Conservation (phyloP, 1,140 invertebrate species). For the Lepidurus packardi region DNA sequence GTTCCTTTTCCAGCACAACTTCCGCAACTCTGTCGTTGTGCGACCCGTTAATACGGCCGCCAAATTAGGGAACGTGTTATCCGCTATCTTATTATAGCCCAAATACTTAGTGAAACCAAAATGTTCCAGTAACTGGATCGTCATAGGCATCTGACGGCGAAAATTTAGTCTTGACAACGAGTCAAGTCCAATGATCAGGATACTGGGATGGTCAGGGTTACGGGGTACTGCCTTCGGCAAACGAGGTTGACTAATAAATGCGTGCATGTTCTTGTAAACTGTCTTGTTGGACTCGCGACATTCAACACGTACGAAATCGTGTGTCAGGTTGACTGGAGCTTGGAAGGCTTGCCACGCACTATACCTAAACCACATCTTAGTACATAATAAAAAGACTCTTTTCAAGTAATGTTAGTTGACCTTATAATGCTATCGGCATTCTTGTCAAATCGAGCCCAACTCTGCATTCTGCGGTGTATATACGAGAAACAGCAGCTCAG, state of each 20-base stretch:
- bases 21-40: constrained; percentile 48
- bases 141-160: constrained; percentile 51
- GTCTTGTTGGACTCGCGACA: neutral
- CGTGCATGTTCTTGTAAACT: neutral
- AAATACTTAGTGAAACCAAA: neutral
- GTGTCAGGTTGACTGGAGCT: neutral
- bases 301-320: neutral
- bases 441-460: neutral
- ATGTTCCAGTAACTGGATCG: constrained; percentile 44
- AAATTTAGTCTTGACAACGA: constrained; percentile 55
- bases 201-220: constrained; percentile 33
- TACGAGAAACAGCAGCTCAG: neutral
- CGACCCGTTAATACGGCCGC: neutral
- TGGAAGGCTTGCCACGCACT: neutral
- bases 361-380: neutral
- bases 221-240: constrained; percentile 56
- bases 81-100: neutral
- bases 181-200: constrained; percentile 53
- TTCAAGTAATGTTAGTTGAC: neutral
- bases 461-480: too few species aligned
- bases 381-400: neutral
- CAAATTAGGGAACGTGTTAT: neutral
- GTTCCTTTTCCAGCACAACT: constrained; percentile 16
- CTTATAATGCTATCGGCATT: neutral
- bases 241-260: neutral